phyloP scores from a whole-genome alignment of 2,888 invertebrate species.

The Drosophila austrosaltans region DNA sequence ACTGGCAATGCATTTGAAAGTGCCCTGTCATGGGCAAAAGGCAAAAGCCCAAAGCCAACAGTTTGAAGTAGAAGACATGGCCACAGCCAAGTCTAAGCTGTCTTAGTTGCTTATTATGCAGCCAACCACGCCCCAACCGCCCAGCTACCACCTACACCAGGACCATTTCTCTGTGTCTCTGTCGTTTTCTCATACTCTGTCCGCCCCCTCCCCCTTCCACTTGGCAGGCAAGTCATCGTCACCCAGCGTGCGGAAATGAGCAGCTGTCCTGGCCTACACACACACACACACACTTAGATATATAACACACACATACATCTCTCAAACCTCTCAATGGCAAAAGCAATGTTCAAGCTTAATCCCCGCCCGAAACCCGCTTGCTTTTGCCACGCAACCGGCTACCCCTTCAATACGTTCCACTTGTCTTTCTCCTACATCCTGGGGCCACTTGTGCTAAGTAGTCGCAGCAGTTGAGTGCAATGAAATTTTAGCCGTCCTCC shows the following conservation, averaged over 20 bases:
- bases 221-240: slow-evolving; percentile 65
- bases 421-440: slow-evolving; percentile 4
- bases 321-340: slow-evolving; percentile 32
- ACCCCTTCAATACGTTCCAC: slow-evolving; percentile 4
- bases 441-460: slow-evolving; percentile 79
- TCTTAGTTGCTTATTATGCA: slow-evolving; percentile 79
- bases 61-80: slow-evolving; percentile 60
- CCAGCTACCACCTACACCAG: too few relatives aligned
- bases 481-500: slow-evolving; percentile 68
- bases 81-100: slow-evolving; percentile 71
- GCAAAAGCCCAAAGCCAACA: slow-evolving; percentile 53
- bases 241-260: slow-evolving; percentile 73
- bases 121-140: slow-evolving; percentile 20
- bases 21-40: slow-evolving; percentile 64
- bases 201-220: neutral
- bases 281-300: slow-evolving; percentile 3
- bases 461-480: slow-evolving; percentile 74
- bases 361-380: slow-evolving; percentile 42
- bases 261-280: slow-evolving; percentile 72
- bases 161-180: neutral
- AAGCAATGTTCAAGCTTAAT: slow-evolving; percentile 56
- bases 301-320: neutral
- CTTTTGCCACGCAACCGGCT: slow-evolving; percentile 35
- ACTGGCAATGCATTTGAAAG: slow-evolving; percentile 65
- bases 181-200: slow-evolving; percentile 37